Evolutionary conservation across 2,888 invertebrate genomes (phyloP).

Genomic region (Tipula confusa): DNA sequence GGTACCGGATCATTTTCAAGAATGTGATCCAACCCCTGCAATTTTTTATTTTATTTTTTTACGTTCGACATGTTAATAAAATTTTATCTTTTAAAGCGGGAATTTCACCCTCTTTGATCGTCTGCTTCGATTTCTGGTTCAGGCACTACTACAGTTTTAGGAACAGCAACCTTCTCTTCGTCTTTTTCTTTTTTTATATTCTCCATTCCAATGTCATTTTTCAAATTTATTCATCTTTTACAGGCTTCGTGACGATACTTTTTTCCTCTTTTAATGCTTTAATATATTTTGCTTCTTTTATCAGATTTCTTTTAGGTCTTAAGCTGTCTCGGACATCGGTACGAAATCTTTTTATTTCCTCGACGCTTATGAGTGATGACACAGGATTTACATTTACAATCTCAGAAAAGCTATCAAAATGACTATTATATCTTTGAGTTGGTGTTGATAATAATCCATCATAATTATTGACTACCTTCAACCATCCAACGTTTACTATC

Average conservation of each 20-base stretch:
- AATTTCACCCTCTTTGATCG: constrained; percentile 76
- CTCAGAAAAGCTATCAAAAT: constrained; percentile 93
- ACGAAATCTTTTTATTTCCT: constrained; percentile 77
- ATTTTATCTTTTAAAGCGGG: constrained; percentile 81
- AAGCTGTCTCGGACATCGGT: constrained; percentile 63
- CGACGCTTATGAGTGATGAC: constrained; percentile 70
- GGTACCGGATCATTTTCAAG: neutral
- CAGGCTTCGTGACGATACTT: constrained; percentile 32
- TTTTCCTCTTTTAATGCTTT: constrained; percentile 35
- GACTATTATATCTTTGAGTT: constrained; percentile 85
- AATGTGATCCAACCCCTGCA: neutral
- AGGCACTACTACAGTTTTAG: constrained; percentile 43
- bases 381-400: constrained; percentile 81
- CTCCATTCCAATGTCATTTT: constrained; percentile 31
- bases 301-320: constrained; percentile 42
- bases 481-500: constrained; percentile 73
- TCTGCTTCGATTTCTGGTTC: constrained; percentile 47
- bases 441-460: constrained; percentile 85
- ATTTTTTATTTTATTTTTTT: too few relatives aligned
- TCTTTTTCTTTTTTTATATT: constrained; percentile 31
- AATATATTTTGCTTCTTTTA: constrained; percentile 39
- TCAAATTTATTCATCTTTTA: constrained; percentile 34
- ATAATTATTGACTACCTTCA: constrained; percentile 78
- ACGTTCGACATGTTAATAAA: constrained; percentile 73
- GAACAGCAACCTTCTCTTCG: neutral